A percentile compares a stretch with the other conserved stretches of the same genome.
Conservation (phyloP, 2,113 vertebrate genomes). For the Cheilinus undulatus region DNA sequence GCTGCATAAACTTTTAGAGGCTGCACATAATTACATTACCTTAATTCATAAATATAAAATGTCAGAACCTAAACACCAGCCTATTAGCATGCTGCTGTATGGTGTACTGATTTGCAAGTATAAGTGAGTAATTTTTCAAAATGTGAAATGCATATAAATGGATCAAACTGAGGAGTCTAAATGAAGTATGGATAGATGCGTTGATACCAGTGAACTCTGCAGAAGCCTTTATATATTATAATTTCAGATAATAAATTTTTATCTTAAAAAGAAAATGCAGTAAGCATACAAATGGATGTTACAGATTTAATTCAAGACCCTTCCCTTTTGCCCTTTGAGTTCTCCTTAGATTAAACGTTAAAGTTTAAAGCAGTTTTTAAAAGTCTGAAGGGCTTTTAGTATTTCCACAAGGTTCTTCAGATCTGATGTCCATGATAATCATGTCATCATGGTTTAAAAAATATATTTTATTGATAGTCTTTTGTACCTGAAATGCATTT, state of each 20-base stretch:
- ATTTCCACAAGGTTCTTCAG: constrained; percentile 7
- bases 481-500: not conserved
- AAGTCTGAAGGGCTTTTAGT: constrained; percentile 25
- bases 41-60: constrained; percentile 3
- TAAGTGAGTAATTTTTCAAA: constrained; percentile 1
- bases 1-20: not conserved
- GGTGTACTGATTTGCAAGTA: not conserved
- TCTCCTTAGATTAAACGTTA: constrained; percentile 25
- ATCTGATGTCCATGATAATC: not conserved
- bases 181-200: not conserved
- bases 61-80: not conserved
- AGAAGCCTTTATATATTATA: constrained; percentile 4
- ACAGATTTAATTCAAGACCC: constrained; percentile 24
- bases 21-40: not conserved
- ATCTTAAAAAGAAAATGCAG: constrained; percentile 25
- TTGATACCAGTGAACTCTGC: not conserved
- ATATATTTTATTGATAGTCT: not conserved
- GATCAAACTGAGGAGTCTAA: not conserved
- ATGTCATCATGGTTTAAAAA: constrained; percentile 17
- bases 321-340: constrained; percentile 20
- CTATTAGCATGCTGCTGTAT: not conserved
- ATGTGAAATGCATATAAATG: constrained; percentile 20
- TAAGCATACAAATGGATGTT: constrained; percentile 15
- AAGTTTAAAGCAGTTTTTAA: constrained; percentile 22
- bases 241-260: constrained; percentile 9